phyloP scores from a whole-genome alignment of 2,113 vertebrate genomes.

The Myxocyprinus asiaticus region DNA sequence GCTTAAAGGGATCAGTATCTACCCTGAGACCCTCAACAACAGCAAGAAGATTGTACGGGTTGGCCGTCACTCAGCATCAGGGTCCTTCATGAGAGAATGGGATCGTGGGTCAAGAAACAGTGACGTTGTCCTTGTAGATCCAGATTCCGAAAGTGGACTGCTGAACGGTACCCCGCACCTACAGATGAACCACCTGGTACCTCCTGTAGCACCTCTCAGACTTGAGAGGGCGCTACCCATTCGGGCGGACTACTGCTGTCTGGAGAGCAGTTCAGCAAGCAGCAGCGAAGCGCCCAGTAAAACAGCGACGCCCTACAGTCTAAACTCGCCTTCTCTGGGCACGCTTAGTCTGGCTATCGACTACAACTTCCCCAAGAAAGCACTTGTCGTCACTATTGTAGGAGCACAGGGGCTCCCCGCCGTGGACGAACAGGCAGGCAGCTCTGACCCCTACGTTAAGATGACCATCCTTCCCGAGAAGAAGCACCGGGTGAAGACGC shows the following conservation, averaged over 20 bases:
- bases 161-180: slow-evolving; percentile 28
- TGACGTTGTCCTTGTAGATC: slow-evolving; percentile 59
- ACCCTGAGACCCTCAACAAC: slow-evolving; percentile 84
- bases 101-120: slow-evolving; percentile 62
- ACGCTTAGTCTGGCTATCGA: slow-evolving; percentile 82
- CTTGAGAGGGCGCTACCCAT: slow-evolving; percentile 78
- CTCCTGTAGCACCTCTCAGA: slow-evolving; percentile 46
- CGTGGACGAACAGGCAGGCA: slow-evolving; percentile 81
- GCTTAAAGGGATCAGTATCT: slow-evolving; percentile 88
- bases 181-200: slow-evolving; percentile 50
- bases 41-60: slow-evolving; percentile 80
- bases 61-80: slow-evolving; percentile 46
- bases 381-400: slow-evolving; percentile 85
- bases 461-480: slow-evolving; percentile 91
- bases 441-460: slow-evolving; percentile 86
- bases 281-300: slow-evolving; percentile 70
- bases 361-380: slow-evolving; percentile 89
- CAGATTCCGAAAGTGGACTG: slow-evolving; percentile 65
- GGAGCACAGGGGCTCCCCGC: slow-evolving; percentile 80
- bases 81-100: slow-evolving; percentile 25
- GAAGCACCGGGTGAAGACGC: slow-evolving; percentile 85
- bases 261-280: slow-evolving; percentile 72
- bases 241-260: slow-evolving; percentile 74
- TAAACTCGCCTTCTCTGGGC: slow-evolving; percentile 69
- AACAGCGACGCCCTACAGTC: slow-evolving; percentile 74